These are phyloP conservation scores for Eurytoma californica DNA, from an alignment of 2,888 invertebrate species.

Conservation along the genomic window DNA sequence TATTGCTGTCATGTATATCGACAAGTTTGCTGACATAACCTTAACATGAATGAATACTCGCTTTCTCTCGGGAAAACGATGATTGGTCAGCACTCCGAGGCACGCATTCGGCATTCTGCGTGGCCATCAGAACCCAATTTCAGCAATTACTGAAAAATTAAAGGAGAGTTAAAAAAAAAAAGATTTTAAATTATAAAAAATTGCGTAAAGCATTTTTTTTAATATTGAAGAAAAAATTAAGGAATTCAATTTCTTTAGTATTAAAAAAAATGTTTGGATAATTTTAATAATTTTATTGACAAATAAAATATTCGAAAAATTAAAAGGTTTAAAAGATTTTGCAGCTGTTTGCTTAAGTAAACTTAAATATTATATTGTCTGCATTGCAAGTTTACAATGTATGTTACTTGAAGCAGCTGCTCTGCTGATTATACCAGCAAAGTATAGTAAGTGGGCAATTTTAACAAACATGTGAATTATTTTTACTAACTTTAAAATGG, in stretches of 20 bases:
- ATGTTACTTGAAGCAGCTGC: no score
- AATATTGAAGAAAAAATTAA: not conserved
- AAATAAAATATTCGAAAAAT: no score
- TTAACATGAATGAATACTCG: constrained; percentile 27
- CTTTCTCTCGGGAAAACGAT: constrained; percentile 28
- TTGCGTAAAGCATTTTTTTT: not conserved
- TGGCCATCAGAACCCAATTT: not conserved
- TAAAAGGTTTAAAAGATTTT: no score
- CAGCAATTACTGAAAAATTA: not conserved
- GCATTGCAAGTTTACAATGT: no score
- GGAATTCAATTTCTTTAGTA: not conserved
- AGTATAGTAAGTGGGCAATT: no score
- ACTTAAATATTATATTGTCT: no score
- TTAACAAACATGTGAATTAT: no score
- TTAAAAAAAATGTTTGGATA: no score
- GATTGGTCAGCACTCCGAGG: not conserved
- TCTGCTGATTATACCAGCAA: no score
- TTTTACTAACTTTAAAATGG: no score
- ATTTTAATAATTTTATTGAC: no score
- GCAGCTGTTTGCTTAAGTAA: no score
- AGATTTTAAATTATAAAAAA: not conserved
- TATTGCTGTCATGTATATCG: not conserved
- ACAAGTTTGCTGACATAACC: constrained; percentile 24
- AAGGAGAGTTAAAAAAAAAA: not conserved
- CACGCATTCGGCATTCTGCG: not conserved